Conservation (phyloP, 2,113 vertebrate species). For the Motacilla alba region DNA sequence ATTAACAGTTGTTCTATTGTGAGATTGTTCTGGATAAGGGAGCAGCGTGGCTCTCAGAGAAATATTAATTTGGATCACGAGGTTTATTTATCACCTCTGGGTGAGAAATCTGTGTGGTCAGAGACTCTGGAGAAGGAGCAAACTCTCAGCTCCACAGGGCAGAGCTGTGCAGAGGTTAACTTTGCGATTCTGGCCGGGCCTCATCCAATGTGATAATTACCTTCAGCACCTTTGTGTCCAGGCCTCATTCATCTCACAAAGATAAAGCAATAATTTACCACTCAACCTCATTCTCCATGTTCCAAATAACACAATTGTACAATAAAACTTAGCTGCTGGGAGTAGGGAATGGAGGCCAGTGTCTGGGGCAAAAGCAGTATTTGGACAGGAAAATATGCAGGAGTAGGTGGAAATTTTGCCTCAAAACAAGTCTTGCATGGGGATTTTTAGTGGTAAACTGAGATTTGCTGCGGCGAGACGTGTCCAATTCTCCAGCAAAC, state of each 20-base stretch:
- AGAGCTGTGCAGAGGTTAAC: neutral
- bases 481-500: neutral
- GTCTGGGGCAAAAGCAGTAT: neutral
- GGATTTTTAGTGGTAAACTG: neutral
- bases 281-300: neutral
- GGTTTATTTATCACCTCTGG: neutral
- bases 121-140: neutral
- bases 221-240: slow-evolving; percentile 13
- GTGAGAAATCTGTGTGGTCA: neutral
- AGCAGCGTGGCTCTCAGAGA: neutral
- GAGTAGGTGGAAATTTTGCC: neutral
- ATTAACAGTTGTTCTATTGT: accelerated
- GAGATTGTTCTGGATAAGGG: neutral
- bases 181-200: neutral
- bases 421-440: neutral
- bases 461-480: neutral
- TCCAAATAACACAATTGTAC: neutral
- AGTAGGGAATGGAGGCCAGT: slow-evolving; percentile 6
- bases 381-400: neutral
- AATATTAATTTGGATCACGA: accelerated
- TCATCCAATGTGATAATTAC: neutral
- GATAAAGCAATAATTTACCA: slow-evolving; percentile 1
- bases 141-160: accelerated
- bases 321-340: slow-evolving; percentile 4
- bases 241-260: slow-evolving; percentile 7